phyloP scores from a whole-genome alignment of 2,797 vertebrate genomes.

The Geotria australis region DNA sequence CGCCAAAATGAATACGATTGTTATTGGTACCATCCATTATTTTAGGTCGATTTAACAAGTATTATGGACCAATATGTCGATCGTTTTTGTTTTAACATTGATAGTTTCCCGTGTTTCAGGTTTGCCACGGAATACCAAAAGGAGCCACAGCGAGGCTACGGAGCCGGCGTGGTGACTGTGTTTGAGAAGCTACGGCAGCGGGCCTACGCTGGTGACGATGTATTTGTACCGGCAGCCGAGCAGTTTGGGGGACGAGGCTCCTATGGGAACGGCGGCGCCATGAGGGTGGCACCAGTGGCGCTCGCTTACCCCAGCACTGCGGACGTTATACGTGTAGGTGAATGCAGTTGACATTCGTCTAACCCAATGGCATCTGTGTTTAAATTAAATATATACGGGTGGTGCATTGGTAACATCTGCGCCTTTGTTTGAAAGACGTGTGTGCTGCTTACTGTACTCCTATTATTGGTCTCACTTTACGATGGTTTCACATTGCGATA shows the following conservation, averaged over 20 bases:
- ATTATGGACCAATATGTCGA: too few species aligned
- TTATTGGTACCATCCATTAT: too few species aligned
- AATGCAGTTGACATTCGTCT: neutral
- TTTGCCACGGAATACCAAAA: slow-evolving; percentile 69
- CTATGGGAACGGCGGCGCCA: slow-evolving; percentile 80
- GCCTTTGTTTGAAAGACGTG: too few species aligned
- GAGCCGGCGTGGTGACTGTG: slow-evolving; percentile 51
- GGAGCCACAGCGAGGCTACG: slow-evolving; percentile 56
- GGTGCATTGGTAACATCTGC: too few species aligned
- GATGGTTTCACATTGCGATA: too few species aligned
- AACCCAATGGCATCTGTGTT: neutral
- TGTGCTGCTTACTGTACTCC: too few species aligned
- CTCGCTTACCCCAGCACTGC: slow-evolving; percentile 23
- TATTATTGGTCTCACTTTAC: too few species aligned
- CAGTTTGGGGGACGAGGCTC: slow-evolving; percentile 84
- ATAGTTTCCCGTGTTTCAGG: slow-evolving; percentile 10
- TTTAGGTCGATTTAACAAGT: too few species aligned
- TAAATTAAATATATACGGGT: neutral
- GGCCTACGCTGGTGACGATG: slow-evolving; percentile 24
- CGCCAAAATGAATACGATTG: too few species aligned
- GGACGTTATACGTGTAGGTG: slow-evolving; percentile 38
- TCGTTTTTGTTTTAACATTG: too few species aligned
- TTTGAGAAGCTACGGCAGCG: slow-evolving; percentile 63
- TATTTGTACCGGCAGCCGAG: slow-evolving; percentile 59
- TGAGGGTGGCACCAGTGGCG: slow-evolving; percentile 57